phyloP scores from a whole-genome alignment of 2,113 vertebrate genomes.

The Megaptera novaeangliae region DNA sequence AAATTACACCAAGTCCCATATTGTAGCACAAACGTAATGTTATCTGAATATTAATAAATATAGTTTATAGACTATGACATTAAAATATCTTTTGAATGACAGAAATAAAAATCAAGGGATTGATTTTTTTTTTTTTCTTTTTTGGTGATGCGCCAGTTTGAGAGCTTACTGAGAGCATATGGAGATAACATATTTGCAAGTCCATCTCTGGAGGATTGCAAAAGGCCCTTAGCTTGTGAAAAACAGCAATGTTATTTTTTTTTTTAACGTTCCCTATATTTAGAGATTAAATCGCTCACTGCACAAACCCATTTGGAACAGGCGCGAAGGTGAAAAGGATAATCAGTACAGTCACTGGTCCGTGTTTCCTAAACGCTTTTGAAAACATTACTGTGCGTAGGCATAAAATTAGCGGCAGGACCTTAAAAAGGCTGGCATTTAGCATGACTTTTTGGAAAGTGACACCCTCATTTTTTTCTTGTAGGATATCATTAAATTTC shows the following conservation, averaged over 20 bases:
- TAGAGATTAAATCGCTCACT: conserved; percentile 99
- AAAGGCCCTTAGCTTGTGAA: conserved; percentile 90
- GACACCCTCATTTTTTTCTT: conserved; percentile 99
- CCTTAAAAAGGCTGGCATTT: conserved; percentile 99
- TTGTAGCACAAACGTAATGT: conserved; percentile 35
- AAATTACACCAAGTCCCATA: conserved; percentile 52
- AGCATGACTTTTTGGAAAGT: conserved; percentile 99
- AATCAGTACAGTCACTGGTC: conserved; percentile 99
- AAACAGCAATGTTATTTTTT: conserved; percentile 94
- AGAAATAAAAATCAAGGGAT: conserved; percentile 78
- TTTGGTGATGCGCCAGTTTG: conserved; percentile 84
- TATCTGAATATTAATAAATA: conserved; percentile 74
- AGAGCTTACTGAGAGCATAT: conserved; percentile 92
- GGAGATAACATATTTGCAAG: conserved; percentile 94
- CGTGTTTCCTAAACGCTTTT: conserved; percentile 99
- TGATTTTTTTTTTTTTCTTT: conserved; percentile 62
- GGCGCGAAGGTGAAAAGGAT: conserved; percentile 99
- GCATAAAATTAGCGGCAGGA: conserved; percentile 99
- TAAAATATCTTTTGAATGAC: conserved; percentile 79
- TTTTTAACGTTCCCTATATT: conserved; percentile 99
- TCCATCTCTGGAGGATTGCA: conserved; percentile 95
- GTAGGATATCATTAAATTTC: conserved; percentile 99
- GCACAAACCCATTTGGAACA: conserved; percentile 99
- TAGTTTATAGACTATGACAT: conserved; percentile 67
- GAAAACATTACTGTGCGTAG: conserved; percentile 99